phyloP scores from a whole-genome alignment of 1,140 invertebrate genomes.

The Goniozus legneri region DNA sequence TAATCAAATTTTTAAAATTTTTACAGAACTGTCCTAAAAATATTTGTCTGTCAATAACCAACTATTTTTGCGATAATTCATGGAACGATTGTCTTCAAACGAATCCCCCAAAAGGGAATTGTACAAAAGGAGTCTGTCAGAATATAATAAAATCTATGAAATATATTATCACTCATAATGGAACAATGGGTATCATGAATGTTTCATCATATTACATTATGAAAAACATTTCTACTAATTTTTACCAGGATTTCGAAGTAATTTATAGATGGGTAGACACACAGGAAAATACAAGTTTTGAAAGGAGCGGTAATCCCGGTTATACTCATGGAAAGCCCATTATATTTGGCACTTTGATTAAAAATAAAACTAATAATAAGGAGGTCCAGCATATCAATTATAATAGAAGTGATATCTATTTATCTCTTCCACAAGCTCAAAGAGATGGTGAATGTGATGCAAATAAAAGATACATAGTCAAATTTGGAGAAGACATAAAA shows the following conservation, averaged over 20 bases:
- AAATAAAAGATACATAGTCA: conserved; percentile 39
- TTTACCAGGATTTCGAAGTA: conserved; percentile 55
- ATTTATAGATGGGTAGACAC: conserved; percentile 53
- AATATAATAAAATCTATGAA: conserved; percentile 54
- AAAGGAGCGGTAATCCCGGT: conserved; percentile 68
- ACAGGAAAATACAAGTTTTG: conserved; percentile 34
- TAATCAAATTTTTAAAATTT: conserved; percentile 21
- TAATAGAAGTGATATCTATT: conserved; percentile 41
- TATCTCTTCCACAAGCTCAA: conserved; percentile 47
- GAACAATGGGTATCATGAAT: conserved; percentile 54
- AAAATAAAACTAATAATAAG: conserved; percentile 27
- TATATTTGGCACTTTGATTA: conserved; percentile 50
- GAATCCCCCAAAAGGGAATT: conserved; percentile 26
- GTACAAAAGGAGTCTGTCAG: conserved; percentile 32
- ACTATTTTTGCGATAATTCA: conserved; percentile 44
- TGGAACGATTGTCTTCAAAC: conserved; percentile 34
- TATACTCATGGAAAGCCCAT: conserved; percentile 64
- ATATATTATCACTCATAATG: conserved; percentile 59
- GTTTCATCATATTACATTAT: conserved; percentile 49
- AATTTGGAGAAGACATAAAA: conserved; percentile 56
- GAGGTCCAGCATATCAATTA: conserved; percentile 29
- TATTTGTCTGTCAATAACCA: conserved; percentile 49
- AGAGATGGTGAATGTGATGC: conserved; percentile 44
- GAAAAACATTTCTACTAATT: conserved; percentile 42
- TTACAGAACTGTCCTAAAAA: conserved; percentile 54